Conservation (phyloP, 2,888 invertebrate species). For the Eulithis testata region DNA sequence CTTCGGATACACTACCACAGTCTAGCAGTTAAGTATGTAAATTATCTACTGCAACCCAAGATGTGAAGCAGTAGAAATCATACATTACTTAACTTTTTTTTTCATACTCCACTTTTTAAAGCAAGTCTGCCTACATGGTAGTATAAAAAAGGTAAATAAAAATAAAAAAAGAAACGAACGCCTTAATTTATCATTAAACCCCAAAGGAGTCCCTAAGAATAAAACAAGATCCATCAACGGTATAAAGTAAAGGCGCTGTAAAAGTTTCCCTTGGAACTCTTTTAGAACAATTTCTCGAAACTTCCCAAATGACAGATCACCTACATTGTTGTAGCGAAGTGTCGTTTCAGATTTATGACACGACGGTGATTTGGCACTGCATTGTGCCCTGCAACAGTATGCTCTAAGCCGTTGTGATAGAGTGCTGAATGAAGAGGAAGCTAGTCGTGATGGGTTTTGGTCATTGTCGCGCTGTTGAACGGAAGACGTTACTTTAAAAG, state of each 20-base stretch:
- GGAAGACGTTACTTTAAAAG: slow-evolving; percentile 16
- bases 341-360: slow-evolving; percentile 43
- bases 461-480: slow-evolving; percentile 14
- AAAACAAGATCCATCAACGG: slow-evolving; percentile 17
- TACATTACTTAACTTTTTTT: too few relatives aligned
- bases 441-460: slow-evolving; percentile 15
- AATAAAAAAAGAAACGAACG: not conserved
- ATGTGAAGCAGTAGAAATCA: too few relatives aligned
- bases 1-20: too few relatives aligned
- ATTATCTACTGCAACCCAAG: too few relatives aligned
- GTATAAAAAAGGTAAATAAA: not conserved
- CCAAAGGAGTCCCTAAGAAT: slow-evolving; percentile 1
- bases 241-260: slow-evolving; percentile 16
- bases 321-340: slow-evolving; percentile 39
- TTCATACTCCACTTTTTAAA: too few relatives aligned
- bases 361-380: slow-evolving; percentile 37
- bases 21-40: not conserved
- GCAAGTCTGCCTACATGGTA: too few relatives aligned
- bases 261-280: slow-evolving; percentile 11
- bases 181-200: slow-evolving; percentile 1
- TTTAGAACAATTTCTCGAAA: slow-evolving; percentile 14
- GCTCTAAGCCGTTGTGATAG: slow-evolving; percentile 20
- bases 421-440: slow-evolving; percentile 13
- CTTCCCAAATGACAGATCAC: slow-evolving; percentile 35
- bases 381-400: slow-evolving; percentile 14